These are phyloP conservation scores for Tyrannus savana DNA, from an alignment of 2,113 vertebrate species.

Conservation along the genomic window DNA sequence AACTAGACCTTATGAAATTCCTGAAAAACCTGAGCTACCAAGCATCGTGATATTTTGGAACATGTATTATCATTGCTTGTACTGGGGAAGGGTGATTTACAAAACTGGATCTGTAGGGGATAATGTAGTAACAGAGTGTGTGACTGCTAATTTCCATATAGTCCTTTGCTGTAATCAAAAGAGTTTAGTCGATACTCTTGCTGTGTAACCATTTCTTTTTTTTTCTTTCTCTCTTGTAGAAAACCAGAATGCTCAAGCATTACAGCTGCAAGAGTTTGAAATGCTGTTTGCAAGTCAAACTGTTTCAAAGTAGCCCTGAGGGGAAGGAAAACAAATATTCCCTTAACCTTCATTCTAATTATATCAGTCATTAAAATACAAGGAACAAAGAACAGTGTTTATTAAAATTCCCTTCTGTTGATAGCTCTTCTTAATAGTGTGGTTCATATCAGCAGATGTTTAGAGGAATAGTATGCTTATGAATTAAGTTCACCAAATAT, in stretches of 20 bases:
- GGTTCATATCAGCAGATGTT: background rate
- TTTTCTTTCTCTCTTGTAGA: background rate
- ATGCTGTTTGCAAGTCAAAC: conserved; percentile 46
- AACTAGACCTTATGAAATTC: background rate
- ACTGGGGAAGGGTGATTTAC: background rate
- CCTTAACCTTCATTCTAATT: conserved; percentile 59
- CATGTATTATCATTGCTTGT: background rate
- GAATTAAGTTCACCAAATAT: background rate
- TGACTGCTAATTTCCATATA: background rate
- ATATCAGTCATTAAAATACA: conserved; percentile 59
- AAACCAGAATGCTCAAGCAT: background rate
- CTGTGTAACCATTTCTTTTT: background rate
- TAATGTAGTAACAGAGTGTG: background rate
- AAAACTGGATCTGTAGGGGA: background rate
- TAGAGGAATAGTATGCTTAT: background rate
- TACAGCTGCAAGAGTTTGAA: background rate
- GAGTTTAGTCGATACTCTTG: background rate
- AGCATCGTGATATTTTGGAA: background rate
- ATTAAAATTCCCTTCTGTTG: conserved; percentile 38
- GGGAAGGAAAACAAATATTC: conserved; percentile 61
- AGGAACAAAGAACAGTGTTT: conserved; percentile 33
- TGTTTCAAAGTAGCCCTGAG: conserved; percentile 45
- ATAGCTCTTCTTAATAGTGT: conserved; percentile 8
- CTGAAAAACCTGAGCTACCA: background rate
- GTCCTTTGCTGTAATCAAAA: background rate